Evolutionary conservation across 2,113 vertebrate species (phyloP).

Genomic region (Uropsilus gracilis): DNA sequence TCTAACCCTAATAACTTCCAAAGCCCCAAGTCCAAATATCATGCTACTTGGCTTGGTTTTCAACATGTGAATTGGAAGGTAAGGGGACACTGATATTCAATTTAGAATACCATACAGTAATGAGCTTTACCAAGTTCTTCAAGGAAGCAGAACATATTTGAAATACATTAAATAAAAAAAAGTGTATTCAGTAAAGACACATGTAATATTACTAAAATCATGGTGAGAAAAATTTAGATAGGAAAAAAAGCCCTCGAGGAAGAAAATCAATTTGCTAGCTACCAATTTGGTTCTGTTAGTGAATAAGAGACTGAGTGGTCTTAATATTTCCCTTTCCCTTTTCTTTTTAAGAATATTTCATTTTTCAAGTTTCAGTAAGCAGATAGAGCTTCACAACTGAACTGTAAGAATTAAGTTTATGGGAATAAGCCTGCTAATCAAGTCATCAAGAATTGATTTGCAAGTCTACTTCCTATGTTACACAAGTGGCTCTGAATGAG

Average conservation of each 20-base stretch:
- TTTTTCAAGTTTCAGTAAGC: background rate
- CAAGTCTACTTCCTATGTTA: background rate
- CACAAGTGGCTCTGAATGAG: background rate
- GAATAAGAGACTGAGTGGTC: background rate
- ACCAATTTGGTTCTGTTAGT: background rate
- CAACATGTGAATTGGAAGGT: background rate
- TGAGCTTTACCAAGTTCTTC: background rate
- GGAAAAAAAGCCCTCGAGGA: background rate
- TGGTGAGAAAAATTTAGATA: background rate
- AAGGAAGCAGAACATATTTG: background rate
- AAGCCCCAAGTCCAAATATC: background rate
- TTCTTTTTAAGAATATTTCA: background rate
- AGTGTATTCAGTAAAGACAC: background rate
- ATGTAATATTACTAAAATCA: background rate
- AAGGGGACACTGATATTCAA: background rate
- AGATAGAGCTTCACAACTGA: background rate
- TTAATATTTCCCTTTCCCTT: background rate
- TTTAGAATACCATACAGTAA: background rate
- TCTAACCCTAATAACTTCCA: background rate
- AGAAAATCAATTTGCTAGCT: background rate
- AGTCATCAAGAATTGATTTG: background rate
- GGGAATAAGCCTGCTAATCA: background rate
- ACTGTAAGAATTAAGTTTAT: background rate
- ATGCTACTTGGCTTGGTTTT: background rate
- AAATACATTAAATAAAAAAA: background rate